phyloP scores from a whole-genome alignment of 37 sponge, comb jelly and placozoan genomes.

The Crambe crambe region DNA sequence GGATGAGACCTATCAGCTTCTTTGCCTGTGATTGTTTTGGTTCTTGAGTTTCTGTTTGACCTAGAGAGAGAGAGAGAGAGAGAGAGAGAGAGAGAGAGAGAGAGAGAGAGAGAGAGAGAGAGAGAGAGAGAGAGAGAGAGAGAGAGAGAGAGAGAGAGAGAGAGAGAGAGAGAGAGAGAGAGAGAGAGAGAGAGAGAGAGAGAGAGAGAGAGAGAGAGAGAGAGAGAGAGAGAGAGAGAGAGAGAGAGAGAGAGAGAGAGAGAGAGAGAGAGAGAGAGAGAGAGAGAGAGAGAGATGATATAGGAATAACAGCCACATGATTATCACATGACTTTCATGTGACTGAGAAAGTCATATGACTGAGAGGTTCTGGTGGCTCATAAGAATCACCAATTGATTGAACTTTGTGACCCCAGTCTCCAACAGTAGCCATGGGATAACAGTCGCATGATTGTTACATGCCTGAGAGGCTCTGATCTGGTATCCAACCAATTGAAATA shows the following conservation, averaged over 20 bases:
- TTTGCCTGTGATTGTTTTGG: conserved; percentile 7
- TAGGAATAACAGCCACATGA: too few relatives aligned
- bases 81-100: conserved; percentile 1
- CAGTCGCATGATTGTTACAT: too few relatives aligned
- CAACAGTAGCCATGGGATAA: too few relatives aligned
- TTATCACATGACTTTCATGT: too few relatives aligned
- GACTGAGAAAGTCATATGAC: too few relatives aligned
- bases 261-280: conserved; percentile 41
- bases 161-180: conserved; percentile 42
- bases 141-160: conserved; percentile 25
- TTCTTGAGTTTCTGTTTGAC: neutral
- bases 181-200: conserved; percentile 32
- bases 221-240: conserved; percentile 43
- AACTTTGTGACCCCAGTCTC: too few relatives aligned
- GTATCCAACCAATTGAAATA: too few relatives aligned
- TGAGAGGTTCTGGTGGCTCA: too few relatives aligned
- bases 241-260: conserved; percentile 42
- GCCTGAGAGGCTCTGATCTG: too few relatives aligned
- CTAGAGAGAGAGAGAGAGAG: conserved; percentile 6
- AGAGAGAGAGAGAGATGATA: conserved; percentile 27
- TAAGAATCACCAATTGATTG: too few relatives aligned
- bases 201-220: conserved; percentile 30
- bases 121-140: conserved; percentile 27
- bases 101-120: neutral
- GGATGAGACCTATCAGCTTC: neutral